Evolutionary conservation across 2,888 invertebrate species (phyloP).

Genomic region (Nymphalis urticae): DNA sequence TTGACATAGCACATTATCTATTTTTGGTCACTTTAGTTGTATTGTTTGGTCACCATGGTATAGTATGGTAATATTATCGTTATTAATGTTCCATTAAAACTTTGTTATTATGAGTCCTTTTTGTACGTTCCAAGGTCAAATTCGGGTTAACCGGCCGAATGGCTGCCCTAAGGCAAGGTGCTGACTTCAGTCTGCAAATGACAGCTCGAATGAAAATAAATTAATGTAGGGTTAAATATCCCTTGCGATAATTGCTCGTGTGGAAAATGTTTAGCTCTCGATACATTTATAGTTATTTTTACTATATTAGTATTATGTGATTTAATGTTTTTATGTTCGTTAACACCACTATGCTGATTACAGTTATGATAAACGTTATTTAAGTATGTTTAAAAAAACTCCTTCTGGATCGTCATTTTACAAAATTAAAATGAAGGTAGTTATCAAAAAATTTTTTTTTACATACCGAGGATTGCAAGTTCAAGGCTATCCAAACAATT

Average conservation of each 20-base stretch:
- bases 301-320: too few relatives aligned
- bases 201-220: slow-evolving; percentile 34
- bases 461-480: too few relatives aligned
- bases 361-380: too few relatives aligned
- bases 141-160: slow-evolving; percentile 15
- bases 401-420: too few relatives aligned
- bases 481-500: too few relatives aligned
- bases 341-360: too few relatives aligned
- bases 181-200: slow-evolving; percentile 29
- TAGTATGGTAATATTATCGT: too few relatives aligned
- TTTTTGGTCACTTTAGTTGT: neutral
- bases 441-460: too few relatives aligned
- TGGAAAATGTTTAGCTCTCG: slow-evolving; percentile 18
- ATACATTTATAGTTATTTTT: neutral
- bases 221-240: slow-evolving; percentile 25
- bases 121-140: slow-evolving; percentile 13
- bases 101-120: slow-evolving; percentile 5
- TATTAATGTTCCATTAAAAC: slow-evolving; percentile 22
- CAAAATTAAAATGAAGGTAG: too few relatives aligned
- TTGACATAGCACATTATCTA: too few relatives aligned
- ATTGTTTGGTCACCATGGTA: neutral
- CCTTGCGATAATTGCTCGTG: slow-evolving; percentile 22
- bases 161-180: slow-evolving; percentile 16
- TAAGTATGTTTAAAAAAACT: too few relatives aligned
- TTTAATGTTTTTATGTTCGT: too few relatives aligned